phyloP scores from a whole-genome alignment of 2,113 vertebrate genomes.

The Ursus arctos region DNA sequence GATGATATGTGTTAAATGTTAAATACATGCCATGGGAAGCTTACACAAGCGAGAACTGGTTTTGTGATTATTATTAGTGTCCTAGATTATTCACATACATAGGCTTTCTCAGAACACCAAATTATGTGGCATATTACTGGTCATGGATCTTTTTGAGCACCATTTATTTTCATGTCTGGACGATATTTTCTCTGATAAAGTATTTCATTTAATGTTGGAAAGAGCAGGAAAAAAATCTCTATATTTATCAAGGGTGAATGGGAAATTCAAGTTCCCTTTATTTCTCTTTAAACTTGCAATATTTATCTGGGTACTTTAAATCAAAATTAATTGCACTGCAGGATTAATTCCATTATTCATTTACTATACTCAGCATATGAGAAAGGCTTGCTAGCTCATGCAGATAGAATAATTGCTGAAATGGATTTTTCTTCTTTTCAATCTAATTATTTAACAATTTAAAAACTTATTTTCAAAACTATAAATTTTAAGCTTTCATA shows the following conservation, averaged over 20 bases:
- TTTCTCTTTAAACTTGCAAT: neutral
- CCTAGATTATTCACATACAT: neutral
- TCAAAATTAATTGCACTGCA: neutral
- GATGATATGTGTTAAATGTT: neutral
- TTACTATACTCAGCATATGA: neutral
- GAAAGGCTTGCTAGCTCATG: neutral
- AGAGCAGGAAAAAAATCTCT: neutral
- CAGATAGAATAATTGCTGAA: neutral
- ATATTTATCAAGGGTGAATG: neutral
- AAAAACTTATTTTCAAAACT: neutral
- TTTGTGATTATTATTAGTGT: neutral
- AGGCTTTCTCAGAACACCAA: neutral
- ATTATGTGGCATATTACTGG: neutral
- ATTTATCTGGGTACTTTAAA: neutral
- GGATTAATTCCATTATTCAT: conserved; percentile 4
- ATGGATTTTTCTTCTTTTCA: neutral
- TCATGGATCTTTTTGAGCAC: neutral
- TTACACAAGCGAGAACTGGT: neutral
- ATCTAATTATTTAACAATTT: neutral
- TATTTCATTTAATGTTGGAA: neutral
- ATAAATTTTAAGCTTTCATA: neutral
- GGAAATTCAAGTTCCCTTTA: neutral
- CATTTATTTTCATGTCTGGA: neutral
- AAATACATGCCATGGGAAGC: neutral
- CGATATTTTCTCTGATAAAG: neutral